Base-by-base conservation (phyloP, 2,797 vertebrate genomes). In the Hoplostethus mediterraneus region DNA sequence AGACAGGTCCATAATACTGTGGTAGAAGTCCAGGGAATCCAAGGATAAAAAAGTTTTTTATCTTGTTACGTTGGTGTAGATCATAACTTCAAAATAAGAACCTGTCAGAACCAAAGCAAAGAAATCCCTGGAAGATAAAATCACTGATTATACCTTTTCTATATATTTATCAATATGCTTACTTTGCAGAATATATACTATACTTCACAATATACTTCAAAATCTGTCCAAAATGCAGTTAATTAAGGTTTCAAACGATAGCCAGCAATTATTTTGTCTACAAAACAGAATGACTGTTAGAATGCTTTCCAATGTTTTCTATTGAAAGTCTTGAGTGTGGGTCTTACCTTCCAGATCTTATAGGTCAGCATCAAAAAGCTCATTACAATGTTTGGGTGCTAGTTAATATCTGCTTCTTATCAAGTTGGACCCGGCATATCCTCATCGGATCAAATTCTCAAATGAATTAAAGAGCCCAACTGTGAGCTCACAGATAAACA, bases 11-110 rank as follows among this genome's bases (percentile, higher is more conserved):
- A 13, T 85, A 79, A 77, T 90, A 90, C 14, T 84, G 42, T 0
- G 80, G 62, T 14, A 80, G 79, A 42, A 94, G 90, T 63, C 86
- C 90, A 16, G 92, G 90, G 30, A 95, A 95, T 63, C 94, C 95
- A 31, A 90, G 80, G 40, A 95, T 87, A 7, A 86, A 5, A 68
- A 95, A 94, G 40, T 90, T 79, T 9, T 45, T 77, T 48, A 86
- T 68, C 21, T 48, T 17, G 90, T 90, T 0, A 69, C 30, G 55
- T 90, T 94, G 1, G 7, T 6, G 16, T 45, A 14, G 0, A 57
- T 53, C 80, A 87, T 90, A 12, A 31, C 77, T 56, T 47, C 1
- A 57, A 17, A 28, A 5, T 36, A 45, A 25, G 0, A 49, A 51
- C 25, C 6, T 31, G 8, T 47, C 12, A 58, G 5, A 47, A 47